phyloP scores from a whole-genome alignment of 1,140 invertebrate genomes.

The silkworm (Bombyx mori) region DNA sequence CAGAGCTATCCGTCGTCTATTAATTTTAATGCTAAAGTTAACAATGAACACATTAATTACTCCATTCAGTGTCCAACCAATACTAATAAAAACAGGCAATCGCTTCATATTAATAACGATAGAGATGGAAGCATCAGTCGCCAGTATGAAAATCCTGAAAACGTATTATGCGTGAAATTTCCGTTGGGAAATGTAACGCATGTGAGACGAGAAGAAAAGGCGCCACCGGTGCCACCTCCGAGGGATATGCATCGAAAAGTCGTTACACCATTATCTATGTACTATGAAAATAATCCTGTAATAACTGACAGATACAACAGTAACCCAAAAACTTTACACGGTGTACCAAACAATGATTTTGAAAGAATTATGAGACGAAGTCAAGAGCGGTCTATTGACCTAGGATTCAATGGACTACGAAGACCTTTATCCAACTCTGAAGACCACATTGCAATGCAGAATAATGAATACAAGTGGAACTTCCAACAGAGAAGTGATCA shows the following conservation, averaged over 20 bases:
- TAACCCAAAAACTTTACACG: conserved; percentile 37
- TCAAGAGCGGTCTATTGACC: conserved; percentile 47
- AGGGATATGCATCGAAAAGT: conserved; percentile 76
- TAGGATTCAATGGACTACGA: conserved; percentile 46
- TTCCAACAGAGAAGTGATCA: conserved; percentile 50
- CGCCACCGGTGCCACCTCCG: conserved; percentile 80
- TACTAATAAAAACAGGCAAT: conserved; percentile 43
- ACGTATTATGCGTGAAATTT: conserved; percentile 67
- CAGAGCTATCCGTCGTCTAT: conserved; percentile 69
- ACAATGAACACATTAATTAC: conserved; percentile 69
- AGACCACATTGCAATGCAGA: conserved; percentile 71
- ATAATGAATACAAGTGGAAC: conserved; percentile 50
- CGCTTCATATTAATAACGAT: conserved; percentile 44
- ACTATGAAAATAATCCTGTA: conserved; percentile 60
- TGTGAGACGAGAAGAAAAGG: conserved; percentile 53
- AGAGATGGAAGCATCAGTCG: conserved; percentile 47
- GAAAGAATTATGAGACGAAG: conserved; percentile 64
- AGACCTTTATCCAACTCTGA: conserved; percentile 71
- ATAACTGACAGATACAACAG: conserved; percentile 33
- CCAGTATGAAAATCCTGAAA: conserved; percentile 52
- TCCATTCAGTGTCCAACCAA: conserved; percentile 60
- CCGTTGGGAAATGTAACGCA: conserved; percentile 62
- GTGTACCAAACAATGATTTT: conserved; percentile 62
- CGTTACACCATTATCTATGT: conserved; percentile 64
- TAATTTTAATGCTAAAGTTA: conserved; percentile 70